Percentiles rank a stretch among this genome's conserved stretches.
Conservation (phyloP, 2,113 vertebrate genomes). For the Orycteropus afer region DNA sequence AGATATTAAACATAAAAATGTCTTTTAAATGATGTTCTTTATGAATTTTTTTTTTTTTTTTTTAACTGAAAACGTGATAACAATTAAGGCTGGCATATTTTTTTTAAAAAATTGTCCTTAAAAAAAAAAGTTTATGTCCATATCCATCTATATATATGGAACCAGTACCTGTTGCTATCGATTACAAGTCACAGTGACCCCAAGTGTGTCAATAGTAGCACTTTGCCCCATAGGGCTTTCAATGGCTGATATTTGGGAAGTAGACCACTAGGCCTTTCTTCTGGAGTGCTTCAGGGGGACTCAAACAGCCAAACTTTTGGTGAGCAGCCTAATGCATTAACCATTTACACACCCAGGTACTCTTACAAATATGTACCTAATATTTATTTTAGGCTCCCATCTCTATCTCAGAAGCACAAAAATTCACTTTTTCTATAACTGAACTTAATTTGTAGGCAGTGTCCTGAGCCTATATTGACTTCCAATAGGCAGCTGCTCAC, state of each 20-base stretch:
- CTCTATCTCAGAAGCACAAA: not conserved
- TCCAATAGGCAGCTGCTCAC: not conserved
- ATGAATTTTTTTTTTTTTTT: too few species aligned
- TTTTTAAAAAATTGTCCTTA: not conserved
- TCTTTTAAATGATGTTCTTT: not conserved
- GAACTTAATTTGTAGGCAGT: not conserved
- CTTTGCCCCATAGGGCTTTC: not conserved
- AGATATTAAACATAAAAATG: slow-evolving; percentile 7
- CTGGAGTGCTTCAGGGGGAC: too few species aligned
- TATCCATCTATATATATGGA: not conserved
- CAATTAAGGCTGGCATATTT: not conserved
- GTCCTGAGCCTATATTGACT: not conserved
- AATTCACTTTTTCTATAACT: not conserved
- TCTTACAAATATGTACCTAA: not conserved
- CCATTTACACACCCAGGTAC: not conserved
- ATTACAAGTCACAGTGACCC: not conserved
- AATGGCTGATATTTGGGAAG: not conserved
- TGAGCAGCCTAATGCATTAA: not conserved
- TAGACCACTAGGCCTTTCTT: not conserved
- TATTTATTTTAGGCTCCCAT: not conserved
- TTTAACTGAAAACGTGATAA: not conserved
- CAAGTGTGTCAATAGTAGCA: not conserved
- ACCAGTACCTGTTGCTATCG: not conserved
- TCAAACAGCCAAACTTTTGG: not conserved
- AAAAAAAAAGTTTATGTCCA: not conserved